phyloP scores from a whole-genome alignment of 2,113 vertebrate species.

The Promerops cafer region DNA sequence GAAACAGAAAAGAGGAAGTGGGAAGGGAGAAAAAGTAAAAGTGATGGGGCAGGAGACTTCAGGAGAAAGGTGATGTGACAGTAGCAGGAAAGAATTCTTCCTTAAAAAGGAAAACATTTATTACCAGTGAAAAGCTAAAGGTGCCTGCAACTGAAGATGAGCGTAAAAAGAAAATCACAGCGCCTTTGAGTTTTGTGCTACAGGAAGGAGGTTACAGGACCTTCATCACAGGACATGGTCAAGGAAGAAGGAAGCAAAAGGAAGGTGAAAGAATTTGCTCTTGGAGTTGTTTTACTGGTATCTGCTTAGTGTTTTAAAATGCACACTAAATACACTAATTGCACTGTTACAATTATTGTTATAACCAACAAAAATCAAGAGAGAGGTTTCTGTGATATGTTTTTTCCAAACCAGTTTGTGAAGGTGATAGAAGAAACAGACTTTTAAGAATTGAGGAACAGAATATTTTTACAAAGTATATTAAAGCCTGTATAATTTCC shows the following conservation, averaged over 20 bases:
- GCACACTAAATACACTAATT: neutral
- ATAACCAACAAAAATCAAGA: neutral
- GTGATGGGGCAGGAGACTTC: neutral
- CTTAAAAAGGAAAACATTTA: neutral
- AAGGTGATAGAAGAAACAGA: neutral
- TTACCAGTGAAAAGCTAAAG: neutral
- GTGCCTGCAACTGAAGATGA: neutral
- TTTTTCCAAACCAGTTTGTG: neutral
- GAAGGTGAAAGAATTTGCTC: neutral
- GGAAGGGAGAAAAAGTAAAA: neutral
- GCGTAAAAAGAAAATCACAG: neutral
- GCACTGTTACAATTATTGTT: neutral
- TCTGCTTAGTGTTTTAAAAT: neutral
- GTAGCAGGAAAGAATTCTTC: neutral
- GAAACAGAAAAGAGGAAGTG: neutral
- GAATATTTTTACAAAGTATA: neutral
- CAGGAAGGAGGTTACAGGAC: neutral
- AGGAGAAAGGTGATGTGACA: neutral
- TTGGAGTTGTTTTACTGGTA: neutral
- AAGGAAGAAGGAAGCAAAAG: neutral
- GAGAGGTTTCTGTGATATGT: fast-evolving
- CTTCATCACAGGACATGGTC: neutral
- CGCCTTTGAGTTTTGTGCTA: neutral
- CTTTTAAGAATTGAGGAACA: neutral
- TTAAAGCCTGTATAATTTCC: neutral